Percentiles rank a stretch among this genome's conserved stretches.
phyloP scores from a whole-genome alignment of 2,888 invertebrate species.

The Cosmia trapezina region DNA sequence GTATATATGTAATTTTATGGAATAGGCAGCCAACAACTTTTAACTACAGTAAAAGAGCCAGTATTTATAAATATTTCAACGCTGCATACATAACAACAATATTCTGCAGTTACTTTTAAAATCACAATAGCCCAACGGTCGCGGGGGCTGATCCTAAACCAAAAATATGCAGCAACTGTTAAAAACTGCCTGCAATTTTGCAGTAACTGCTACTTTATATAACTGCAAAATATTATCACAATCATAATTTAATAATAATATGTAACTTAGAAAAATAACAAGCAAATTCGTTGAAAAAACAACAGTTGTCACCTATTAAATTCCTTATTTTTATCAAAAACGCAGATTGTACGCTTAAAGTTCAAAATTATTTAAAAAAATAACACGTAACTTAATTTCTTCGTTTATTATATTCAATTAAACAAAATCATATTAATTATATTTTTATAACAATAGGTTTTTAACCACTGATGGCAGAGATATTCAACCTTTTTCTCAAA shows the following conservation, averaged over 20 bases:
- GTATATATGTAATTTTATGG: not conserved
- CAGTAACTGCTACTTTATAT: not conserved
- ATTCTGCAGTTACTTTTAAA: slow-evolving; percentile 29
- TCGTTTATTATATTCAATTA: slow-evolving; percentile 11
- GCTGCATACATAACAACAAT: slow-evolving; percentile 14
- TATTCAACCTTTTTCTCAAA: slow-evolving; percentile 30
- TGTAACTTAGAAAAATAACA: slow-evolving; percentile 53
- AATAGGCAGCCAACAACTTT: slow-evolving; percentile 3
- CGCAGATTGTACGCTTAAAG: slow-evolving; percentile 1
- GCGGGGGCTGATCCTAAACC: not conserved
- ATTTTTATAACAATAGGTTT: slow-evolving; percentile 49
- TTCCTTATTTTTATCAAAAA: slow-evolving; percentile 5
- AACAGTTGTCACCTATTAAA: slow-evolving; percentile 39
- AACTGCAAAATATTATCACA: slow-evolving; percentile 41
- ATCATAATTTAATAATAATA: slow-evolving; percentile 18
- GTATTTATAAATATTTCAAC: slow-evolving; percentile 56
- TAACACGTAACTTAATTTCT: slow-evolving; percentile 39
- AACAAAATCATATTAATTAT: slow-evolving; percentile 30
- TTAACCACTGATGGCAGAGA: slow-evolving; percentile 30
- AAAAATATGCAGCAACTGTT: not conserved
- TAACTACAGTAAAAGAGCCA: slow-evolving; percentile 37
- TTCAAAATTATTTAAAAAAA: slow-evolving; percentile 42
- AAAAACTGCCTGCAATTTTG: slow-evolving; percentile 35
- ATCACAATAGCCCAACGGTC: not conserved
- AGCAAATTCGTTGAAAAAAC: slow-evolving; percentile 44